phyloP scores from a whole-genome alignment of 1,140 invertebrate genomes.

The Solen grandis region DNA sequence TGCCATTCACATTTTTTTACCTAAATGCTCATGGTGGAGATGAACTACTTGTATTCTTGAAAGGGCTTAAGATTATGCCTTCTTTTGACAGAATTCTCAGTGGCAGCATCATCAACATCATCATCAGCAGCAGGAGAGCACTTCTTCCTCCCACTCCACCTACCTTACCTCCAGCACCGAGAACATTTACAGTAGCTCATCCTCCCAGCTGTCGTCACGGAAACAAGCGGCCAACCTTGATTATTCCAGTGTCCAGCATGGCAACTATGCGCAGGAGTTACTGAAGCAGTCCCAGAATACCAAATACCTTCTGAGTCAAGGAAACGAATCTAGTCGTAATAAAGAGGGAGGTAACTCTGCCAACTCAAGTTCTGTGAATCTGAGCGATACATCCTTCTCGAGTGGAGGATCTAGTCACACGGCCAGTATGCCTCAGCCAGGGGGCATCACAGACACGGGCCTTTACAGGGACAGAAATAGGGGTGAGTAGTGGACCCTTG shows the following conservation, averaged over 20 bases:
- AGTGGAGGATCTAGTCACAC: constrained; percentile 67
- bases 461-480: constrained; percentile 29
- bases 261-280: constrained; percentile 75
- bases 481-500: not conserved
- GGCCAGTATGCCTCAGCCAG: constrained; percentile 36
- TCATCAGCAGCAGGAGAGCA: constrained; percentile 42
- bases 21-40: too few species aligned
- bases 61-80: too few species aligned
- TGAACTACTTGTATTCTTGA: too few species aligned
- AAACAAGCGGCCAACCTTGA: not conserved
- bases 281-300: constrained; percentile 78
- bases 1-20: too few species aligned
- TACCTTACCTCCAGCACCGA: constrained; percentile 60
- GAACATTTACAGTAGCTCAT: constrained; percentile 58
- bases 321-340: constrained; percentile 55
- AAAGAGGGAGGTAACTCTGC: constrained; percentile 40
- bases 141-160: constrained; percentile 22
- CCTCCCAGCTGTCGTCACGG: constrained; percentile 23
- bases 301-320: constrained; percentile 74
- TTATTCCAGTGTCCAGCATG: constrained; percentile 62
- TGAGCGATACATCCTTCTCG: constrained; percentile 75
- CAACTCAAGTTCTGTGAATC: constrained; percentile 66
- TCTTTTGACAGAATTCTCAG: too few species aligned
- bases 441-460: constrained; percentile 1
- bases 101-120: too few species aligned